A percentile compares a stretch with the other conserved stretches of the same genome.
These are phyloP conservation scores for Eupeodes luniger DNA, from an alignment of 2,888 invertebrate genomes.

Conservation along the genomic window DNA sequence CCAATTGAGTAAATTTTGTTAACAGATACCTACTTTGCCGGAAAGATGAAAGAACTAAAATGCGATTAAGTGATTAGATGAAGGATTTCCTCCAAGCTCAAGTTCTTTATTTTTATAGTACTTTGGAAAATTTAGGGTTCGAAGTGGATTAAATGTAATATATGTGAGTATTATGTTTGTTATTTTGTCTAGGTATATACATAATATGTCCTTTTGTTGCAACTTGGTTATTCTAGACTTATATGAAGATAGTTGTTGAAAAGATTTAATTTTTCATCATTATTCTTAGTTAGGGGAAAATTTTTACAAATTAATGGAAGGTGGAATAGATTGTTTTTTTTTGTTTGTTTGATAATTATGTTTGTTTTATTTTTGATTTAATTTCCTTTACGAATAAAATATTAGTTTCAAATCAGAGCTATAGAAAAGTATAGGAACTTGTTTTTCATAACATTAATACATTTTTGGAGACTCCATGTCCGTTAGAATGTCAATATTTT, in stretches of 20 bases:
- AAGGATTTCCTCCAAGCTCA: constrained; percentile 69
- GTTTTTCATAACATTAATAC: too few relatives aligned
- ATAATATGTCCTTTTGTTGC: neutral
- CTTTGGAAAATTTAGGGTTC: constrained; percentile 59
- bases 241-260: constrained; percentile 32
- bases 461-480: too few relatives aligned
- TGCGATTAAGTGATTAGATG: constrained; percentile 79
- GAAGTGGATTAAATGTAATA: constrained; percentile 23
- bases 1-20: constrained; percentile 52
- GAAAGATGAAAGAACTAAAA: constrained; percentile 78
- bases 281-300: neutral
- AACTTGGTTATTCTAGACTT: constrained; percentile 37
- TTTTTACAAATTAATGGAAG: neutral
- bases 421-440: too few relatives aligned
- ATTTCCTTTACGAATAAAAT: too few relatives aligned
- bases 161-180: neutral
- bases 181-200: neutral
- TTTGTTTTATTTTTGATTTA: too few relatives aligned
- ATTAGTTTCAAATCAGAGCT: too few relatives aligned
- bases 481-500: too few relatives aligned
- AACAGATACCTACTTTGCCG: constrained; percentile 58
- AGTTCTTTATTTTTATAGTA: constrained; percentile 62
- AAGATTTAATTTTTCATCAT: neutral
- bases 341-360: too few relatives aligned
- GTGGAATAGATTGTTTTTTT: too few relatives aligned